Conservation (phyloP, 2,888 invertebrate species). For the Tortricodes alternella region DNA sequence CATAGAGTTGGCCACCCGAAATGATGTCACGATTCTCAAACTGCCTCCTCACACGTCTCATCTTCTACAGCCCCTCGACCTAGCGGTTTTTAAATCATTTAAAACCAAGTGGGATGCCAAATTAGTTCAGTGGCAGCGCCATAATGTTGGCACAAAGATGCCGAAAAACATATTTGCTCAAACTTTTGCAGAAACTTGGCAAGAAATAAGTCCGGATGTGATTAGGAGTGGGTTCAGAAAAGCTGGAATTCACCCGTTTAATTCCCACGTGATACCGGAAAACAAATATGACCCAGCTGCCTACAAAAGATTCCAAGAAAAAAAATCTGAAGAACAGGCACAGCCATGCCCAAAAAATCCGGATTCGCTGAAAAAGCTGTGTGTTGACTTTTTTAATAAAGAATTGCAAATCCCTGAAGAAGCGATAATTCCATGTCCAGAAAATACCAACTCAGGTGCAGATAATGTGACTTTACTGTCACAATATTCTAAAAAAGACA, state of each 20-base stretch:
- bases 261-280: slow-evolving; percentile 11
- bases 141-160: slow-evolving; percentile 36
- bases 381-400: slow-evolving; percentile 18
- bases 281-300: slow-evolving; percentile 22
- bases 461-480: not conserved
- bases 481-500: slow-evolving; percentile 2
- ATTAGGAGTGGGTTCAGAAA: slow-evolving; percentile 37
- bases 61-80: slow-evolving; percentile 43
- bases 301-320: slow-evolving; percentile 15
- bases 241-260: slow-evolving; percentile 34
- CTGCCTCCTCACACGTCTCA: slow-evolving; percentile 46
- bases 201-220: slow-evolving; percentile 21
- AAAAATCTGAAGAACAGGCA: slow-evolving; percentile 1
- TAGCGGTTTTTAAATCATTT: slow-evolving; percentile 42
- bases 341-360: slow-evolving; percentile 1
- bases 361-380: slow-evolving; percentile 15
- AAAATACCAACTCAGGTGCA: not conserved
- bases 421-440: not conserved
- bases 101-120: too few relatives aligned
- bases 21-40: slow-evolving; percentile 40
- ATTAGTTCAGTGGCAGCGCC: too few relatives aligned
- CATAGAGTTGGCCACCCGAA: slow-evolving; percentile 25
- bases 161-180: slow-evolving; percentile 28
- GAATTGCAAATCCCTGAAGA: slow-evolving; percentile 1
- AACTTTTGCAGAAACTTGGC: slow-evolving; percentile 29